Percentiles rank a stretch among this genome's conserved stretches.
Conservation (phyloP, 30 jellyfish, hydroid and myxozoan species). For the Catostylus mosaicus region DNA sequence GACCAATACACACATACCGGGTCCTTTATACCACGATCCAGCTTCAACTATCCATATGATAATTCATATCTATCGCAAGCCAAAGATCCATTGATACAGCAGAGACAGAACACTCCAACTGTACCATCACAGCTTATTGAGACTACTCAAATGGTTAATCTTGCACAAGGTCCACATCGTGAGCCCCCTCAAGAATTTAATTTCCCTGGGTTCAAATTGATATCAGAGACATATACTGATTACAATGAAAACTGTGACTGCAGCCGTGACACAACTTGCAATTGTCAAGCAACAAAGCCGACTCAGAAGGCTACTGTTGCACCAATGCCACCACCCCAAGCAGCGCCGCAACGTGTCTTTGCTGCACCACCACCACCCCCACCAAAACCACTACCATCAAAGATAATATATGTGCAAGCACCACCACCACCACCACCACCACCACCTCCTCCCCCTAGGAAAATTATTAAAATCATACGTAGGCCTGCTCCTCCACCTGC, state of each 20-base stretch:
- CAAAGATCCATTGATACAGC: slow-evolving; percentile 33
- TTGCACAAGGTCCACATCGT: slow-evolving; percentile 59
- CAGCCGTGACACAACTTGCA: slow-evolving; percentile 17
- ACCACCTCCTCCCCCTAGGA: slow-evolving; percentile 34
- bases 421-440: slow-evolving; percentile 48
- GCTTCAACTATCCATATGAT: slow-evolving; percentile 24
- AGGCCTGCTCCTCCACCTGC: not conserved
- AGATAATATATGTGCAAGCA: not conserved
- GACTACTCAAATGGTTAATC: slow-evolving; percentile 44
- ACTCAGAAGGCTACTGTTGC: slow-evolving; percentile 22
- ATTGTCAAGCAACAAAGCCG: slow-evolving; percentile 26
- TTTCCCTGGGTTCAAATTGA: slow-evolving; percentile 57
- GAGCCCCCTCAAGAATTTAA: slow-evolving; percentile 66
- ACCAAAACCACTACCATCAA: not conserved
- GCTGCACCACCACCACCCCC: slow-evolving; percentile 47
- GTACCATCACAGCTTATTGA: slow-evolving; percentile 35
- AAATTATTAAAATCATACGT: not conserved
- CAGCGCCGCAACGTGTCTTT: not conserved
- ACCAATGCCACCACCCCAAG: slow-evolving; percentile 36
- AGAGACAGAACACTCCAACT: slow-evolving; percentile 57
- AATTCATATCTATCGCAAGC: not conserved
- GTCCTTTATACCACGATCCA: not conserved
- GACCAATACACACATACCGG: slow-evolving; percentile 35
- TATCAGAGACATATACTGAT: slow-evolving; percentile 56
- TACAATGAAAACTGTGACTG: slow-evolving; percentile 53